Conservation (phyloP, 2,888 invertebrate species). For the Noctua janthe region DNA sequence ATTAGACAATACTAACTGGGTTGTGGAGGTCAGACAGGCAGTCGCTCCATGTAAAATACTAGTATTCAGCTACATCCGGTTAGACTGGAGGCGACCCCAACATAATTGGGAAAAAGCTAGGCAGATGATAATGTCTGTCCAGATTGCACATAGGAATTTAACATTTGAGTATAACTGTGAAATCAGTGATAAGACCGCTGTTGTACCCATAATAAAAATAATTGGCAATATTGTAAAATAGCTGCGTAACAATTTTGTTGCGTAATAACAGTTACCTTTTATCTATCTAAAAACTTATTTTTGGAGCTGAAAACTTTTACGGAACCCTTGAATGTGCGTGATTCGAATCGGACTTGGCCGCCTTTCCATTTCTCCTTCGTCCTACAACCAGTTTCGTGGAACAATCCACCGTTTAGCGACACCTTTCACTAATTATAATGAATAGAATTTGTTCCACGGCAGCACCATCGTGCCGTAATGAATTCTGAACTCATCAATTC, state of each 20-base stretch:
- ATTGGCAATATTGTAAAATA: no score
- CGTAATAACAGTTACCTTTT: neutral
- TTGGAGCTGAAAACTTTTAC: neutral
- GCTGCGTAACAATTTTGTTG: neutral
- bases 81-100: no score
- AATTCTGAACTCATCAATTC: conserved; percentile 70
- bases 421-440: conserved; percentile 62
- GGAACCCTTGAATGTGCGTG: neutral
- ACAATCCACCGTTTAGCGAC: conserved; percentile 49
- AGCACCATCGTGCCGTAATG: conserved; percentile 50
- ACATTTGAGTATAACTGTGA: neutral
- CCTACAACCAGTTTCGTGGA: neutral
- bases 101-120: no score
- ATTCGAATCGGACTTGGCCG: neutral
- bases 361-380: neutral
- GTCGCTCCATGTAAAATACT: no score
- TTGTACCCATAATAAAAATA: no score
- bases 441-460: conserved; percentile 53
- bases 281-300: neutral
- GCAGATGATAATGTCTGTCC: no score
- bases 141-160: no score
- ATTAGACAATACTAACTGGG: neutral
- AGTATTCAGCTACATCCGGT: no score
- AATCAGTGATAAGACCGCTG: neutral
- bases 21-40: no score